Conservation (phyloP, 2,888 invertebrate species). For the Pardosa pseudoannulata region DNA sequence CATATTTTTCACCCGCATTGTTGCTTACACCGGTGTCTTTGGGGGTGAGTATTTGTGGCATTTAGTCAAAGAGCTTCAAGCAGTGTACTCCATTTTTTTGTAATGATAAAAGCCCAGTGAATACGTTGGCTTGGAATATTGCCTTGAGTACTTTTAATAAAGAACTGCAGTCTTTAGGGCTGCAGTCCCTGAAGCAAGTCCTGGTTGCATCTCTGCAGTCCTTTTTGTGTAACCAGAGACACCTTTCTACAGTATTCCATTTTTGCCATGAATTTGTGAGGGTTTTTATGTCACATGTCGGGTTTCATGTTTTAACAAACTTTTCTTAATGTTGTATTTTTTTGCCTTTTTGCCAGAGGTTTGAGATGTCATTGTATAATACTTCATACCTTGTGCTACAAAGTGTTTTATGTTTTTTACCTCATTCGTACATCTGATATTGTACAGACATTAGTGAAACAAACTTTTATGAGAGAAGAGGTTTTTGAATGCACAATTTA, state of each 20-base stretch:
- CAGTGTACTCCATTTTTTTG: conserved; percentile 19
- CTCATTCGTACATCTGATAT: conserved; percentile 28
- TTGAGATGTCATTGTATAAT: conserved; percentile 48
- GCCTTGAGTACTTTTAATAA: conserved; percentile 50
- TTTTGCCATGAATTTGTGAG: conserved; percentile 58
- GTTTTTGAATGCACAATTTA: conserved; percentile 66
- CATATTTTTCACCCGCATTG: neutral
- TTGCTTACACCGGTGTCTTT: neutral
- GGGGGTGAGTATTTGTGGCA: conserved; percentile 11
- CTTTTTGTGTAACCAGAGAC: conserved; percentile 18
- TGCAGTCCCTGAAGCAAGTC: neutral
- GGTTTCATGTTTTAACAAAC: conserved; percentile 41
- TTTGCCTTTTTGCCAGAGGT: conserved; percentile 46
- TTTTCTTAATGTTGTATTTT: conserved; percentile 42
- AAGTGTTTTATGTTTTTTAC: conserved; percentile 67
- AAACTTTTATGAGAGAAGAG: conserved; percentile 37
- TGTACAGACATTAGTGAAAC: conserved; percentile 29
- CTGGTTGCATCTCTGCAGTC: conserved; percentile 26
- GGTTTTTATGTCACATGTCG: conserved; percentile 52
- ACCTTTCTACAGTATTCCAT: conserved; percentile 68
- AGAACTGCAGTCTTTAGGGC: neutral
- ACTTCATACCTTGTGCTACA: conserved; percentile 44
- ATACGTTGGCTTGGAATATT: conserved; percentile 35
- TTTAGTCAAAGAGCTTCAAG: conserved; percentile 51
- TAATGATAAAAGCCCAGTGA: conserved; percentile 25